phyloP scores from a whole-genome alignment of 2,113 vertebrate species.

The human (Homo sapiens) region GRCh38 chr15:53596001-53596500 shows the following conservation, averaged over 20 bases:
- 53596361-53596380: constrained; percentile 76
- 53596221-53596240: constrained; percentile 69
- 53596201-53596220: constrained; percentile 71
- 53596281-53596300: constrained; percentile 74
- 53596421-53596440: constrained; percentile 69
- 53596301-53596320: constrained; percentile 65
- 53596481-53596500: background rate
- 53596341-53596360: constrained; percentile 56
- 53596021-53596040: constrained; percentile 8
- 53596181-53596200: constrained; percentile 58
- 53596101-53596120: background rate
- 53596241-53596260: constrained; percentile 77
- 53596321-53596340: constrained; percentile 77
- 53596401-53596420: constrained; percentile 71
- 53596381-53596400: constrained; percentile 59
- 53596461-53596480: constrained; percentile 11
- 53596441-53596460: constrained; percentile 74
- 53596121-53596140: constrained; percentile 17
- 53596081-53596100: constrained; percentile 7
- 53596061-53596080: background rate
- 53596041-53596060: background rate
- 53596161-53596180: constrained; percentile 55
- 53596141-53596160: background rate
- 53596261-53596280: constrained; percentile 75
- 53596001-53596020: background rate